These are phyloP conservation scores for Gobio gobio DNA, from an alignment of 2,113 vertebrate species.

Conservation along the genomic window DNA sequence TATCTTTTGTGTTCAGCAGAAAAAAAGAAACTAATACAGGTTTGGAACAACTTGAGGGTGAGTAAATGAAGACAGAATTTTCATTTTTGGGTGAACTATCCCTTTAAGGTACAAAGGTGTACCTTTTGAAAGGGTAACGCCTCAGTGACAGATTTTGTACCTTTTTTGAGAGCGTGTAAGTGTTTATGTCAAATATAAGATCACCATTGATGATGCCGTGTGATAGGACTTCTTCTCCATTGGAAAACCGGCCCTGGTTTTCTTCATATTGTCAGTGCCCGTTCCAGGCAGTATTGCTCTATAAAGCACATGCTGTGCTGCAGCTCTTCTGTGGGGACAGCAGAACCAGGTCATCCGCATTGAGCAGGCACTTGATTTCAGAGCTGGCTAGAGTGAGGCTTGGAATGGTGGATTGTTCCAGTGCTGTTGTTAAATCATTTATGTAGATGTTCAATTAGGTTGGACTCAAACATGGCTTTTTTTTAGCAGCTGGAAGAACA, in stretches of 20 bases:
- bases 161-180: neutral
- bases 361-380: constrained; percentile 27
- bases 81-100: too few species aligned
- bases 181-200: neutral
- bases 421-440: constrained; percentile 42
- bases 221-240: neutral
- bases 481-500: constrained; percentile 1
- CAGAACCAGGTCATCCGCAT: constrained; percentile 32
- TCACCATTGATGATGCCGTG: neutral
- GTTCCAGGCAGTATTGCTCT: neutral
- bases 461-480: constrained; percentile 1
- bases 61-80: too few species aligned
- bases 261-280: constrained; percentile 27
- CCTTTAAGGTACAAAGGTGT: too few species aligned
- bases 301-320: constrained; percentile 25
- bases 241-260: neutral
- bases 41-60: too few species aligned
- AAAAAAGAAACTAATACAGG: too few species aligned
- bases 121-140: too few species aligned
- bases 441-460: constrained; percentile 10
- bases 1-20: too few species aligned
- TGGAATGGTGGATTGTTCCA: constrained; percentile 33
- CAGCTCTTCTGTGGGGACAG: constrained; percentile 37
- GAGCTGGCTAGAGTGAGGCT: constrained; percentile 5
- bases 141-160: too few species aligned